Conservation (phyloP, 2,888 invertebrate species). For the Trissonchulus sp. region DNA sequence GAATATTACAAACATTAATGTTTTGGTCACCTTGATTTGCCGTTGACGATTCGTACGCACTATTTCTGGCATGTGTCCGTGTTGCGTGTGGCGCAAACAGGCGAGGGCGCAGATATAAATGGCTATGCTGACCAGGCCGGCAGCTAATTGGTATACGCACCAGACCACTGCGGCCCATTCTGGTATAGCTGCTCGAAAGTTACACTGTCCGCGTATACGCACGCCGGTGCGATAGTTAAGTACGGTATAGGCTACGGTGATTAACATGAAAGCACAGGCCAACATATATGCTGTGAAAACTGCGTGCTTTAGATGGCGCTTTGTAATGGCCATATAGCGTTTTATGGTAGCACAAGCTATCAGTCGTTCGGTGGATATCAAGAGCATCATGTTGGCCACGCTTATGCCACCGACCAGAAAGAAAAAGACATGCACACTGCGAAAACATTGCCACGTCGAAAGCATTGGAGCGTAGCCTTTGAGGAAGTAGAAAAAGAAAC, state of each 20-base stretch:
- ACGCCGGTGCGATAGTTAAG: not conserved
- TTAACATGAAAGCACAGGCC: not conserved
- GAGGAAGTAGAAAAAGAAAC: not conserved
- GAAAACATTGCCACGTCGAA: not conserved
- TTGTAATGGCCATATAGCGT: not conserved
- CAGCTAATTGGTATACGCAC: not conserved
- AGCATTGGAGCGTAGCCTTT: not conserved
- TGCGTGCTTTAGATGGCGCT: not conserved
- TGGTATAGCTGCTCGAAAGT: not conserved
- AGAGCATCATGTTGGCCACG: not conserved
- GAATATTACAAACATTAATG: not conserved
- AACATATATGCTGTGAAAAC: not conserved
- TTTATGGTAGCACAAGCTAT: not conserved
- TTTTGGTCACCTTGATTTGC: not conserved
- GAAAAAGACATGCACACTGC: not conserved
- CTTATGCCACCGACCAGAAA: not conserved
- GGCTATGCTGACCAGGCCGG: not conserved
- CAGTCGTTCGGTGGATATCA: not conserved
- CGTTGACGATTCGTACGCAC: not conserved
- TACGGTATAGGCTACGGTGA: not conserved
- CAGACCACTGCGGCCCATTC: not conserved
- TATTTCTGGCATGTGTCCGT: not conserved
- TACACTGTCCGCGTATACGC: not conserved
- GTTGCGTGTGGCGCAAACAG: not conserved
- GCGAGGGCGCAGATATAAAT: not conserved